Base-by-base conservation (phyloP, 2,888 invertebrate genomes). In the Brenthis hecate region DNA sequence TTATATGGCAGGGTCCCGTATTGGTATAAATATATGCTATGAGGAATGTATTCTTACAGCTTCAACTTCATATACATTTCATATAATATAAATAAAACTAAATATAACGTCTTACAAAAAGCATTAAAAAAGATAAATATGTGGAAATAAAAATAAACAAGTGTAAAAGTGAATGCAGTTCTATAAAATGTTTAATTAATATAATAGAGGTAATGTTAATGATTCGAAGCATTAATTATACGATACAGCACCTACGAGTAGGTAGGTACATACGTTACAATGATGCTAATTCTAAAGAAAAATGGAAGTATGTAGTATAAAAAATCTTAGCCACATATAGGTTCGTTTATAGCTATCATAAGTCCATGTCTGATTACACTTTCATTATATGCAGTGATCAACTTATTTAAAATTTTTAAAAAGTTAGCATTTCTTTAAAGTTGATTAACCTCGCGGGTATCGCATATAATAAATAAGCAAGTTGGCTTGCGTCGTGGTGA, bases 401-500 rank as follows among this genome's bases (percentile, higher is more conserved):
- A 14, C 8, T 43, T 8, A 23, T 28, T n/a, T 50, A 8, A 23
- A 58, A 6, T 23, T 60, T 60, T 32, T 28, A 16, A 50, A 60
- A 6, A 16, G 50, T 43, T 56, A 66, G 55, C 55, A 43, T 57
- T 55, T 50, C 36, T 51, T 64, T 13, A 50, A 63, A 57, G 70
- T 66, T 66, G 63, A 66, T 50, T 65, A 60, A 69, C 68, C 58
- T 72, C 72, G 68, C 69, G 72, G 73, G 73, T 68, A 74, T 73
- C 56, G 65, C 71, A 64, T 64, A 71, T 70, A 70, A 76, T 77
- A 76, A 78, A 79, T 77, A 76, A 76, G 68, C 72, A 72, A 75
- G 74, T 74, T 77, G 76, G 76, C 78, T 78, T 77, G 77, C 77
- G 80, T 80, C 77, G 79, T 78, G 73, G 79, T 76, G 74, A 74